A percentile compares a stretch with the other conserved stretches of the same genome.
Conservation (phyloP, 2,888 invertebrate species). For the Rotaria macrura region DNA sequence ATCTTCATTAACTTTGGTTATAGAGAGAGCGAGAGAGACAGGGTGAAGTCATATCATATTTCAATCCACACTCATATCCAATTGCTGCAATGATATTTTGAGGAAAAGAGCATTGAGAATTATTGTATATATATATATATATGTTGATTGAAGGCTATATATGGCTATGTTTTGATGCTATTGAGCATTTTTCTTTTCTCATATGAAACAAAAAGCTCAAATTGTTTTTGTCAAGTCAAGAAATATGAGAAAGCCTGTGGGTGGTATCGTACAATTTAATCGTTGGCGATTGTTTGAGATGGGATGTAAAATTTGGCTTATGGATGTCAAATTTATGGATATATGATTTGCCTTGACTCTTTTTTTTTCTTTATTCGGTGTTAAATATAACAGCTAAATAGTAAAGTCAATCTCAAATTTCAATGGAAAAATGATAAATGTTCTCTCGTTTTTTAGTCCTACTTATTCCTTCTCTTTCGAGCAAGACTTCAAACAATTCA, state of each 20-base stretch:
- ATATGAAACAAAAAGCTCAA: background rate
- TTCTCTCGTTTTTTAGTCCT: constrained; percentile 56
- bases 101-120: constrained; percentile 8
- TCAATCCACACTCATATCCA: background rate
- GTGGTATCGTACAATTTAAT: background rate
- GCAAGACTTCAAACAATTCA: constrained; percentile 71
- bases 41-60: background rate
- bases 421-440: constrained; percentile 21
- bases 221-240: background rate
- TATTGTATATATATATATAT: background rate
- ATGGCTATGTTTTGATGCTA: background rate
- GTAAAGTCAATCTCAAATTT: background rate
- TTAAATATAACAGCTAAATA: constrained; percentile 22
- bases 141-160: background rate
- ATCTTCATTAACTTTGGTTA: constrained; percentile 10
- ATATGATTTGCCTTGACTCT: constrained; percentile 25
- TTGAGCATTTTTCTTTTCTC: background rate
- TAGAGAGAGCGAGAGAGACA: background rate
- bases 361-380: constrained; percentile 36
- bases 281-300: background rate
- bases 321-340: background rate
- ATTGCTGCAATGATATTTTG: constrained; percentile 4
- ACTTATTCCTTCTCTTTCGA: constrained; percentile 81
- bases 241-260: background rate
- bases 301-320: background rate